These are phyloP conservation scores for Ramphastos sulfuratus DNA, from an alignment of 2,113 vertebrate species.

Conservation along the genomic window DNA sequence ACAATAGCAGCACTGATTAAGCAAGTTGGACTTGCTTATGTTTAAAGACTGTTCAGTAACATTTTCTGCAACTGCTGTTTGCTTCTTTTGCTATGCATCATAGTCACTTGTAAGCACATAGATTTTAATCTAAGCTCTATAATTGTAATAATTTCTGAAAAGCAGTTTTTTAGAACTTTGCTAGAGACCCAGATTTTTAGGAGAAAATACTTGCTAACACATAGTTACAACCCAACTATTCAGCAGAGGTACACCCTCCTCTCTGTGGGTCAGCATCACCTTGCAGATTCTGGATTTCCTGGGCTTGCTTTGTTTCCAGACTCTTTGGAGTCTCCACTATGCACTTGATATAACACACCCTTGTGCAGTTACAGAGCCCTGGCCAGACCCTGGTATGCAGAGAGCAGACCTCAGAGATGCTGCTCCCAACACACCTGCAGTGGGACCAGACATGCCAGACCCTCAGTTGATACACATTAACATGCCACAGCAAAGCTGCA, in stretches of 20 bases:
- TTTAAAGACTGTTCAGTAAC: not conserved
- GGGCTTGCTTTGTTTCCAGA: not conserved
- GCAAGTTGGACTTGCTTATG: not conserved
- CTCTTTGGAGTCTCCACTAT: not conserved
- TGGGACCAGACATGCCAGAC: not conserved
- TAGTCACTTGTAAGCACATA: not conserved
- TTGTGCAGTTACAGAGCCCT: fast-evolving
- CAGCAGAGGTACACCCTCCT: not conserved
- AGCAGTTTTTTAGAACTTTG: not conserved
- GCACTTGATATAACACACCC: not conserved
- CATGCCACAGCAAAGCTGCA: not conserved
- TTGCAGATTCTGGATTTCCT: not conserved
- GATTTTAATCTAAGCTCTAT: not conserved
- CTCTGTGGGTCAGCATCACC: not conserved
- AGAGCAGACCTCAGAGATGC: not conserved
- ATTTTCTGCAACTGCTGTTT: not conserved
- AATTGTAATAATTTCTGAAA: not conserved
- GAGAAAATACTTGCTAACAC: not conserved
- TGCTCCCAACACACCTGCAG: fast-evolving
- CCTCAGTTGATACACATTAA: not conserved
- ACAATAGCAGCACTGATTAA: not conserved
- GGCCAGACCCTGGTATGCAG: not conserved
- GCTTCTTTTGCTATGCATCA: not conserved
- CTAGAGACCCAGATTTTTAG: not conserved
- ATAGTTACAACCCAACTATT: not conserved